These are phyloP conservation scores for Taphrorychus bicolor DNA, from an alignment of 2,888 invertebrate genomes.

Conservation along the genomic window DNA sequence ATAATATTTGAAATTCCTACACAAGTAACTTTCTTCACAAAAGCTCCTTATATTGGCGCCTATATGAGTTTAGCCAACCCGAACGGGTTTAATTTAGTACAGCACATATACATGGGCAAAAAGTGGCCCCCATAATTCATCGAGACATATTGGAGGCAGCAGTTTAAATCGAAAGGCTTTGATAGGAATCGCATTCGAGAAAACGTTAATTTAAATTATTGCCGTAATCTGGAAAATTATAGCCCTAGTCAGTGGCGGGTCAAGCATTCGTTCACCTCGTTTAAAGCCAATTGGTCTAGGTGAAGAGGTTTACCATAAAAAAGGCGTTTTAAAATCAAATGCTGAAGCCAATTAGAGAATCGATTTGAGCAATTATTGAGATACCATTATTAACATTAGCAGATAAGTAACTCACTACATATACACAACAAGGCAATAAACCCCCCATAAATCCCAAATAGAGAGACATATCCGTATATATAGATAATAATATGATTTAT, in stretches of 20 bases:
- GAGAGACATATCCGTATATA: background rate
- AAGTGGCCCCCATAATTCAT: conserved; percentile 32
- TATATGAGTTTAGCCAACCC: background rate
- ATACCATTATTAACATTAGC: no score
- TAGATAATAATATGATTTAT: conserved; percentile 27
- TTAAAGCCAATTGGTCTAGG: background rate
- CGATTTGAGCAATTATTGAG: no score
- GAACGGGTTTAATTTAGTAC: conserved; percentile 31
- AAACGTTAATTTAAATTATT: conserved; percentile 39
- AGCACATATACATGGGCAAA: conserved; percentile 16
- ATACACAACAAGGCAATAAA: background rate
- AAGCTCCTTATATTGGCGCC: no score
- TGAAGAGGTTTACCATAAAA: no score
- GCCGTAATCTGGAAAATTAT: conserved; percentile 33
- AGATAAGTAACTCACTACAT: background rate
- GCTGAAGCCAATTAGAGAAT: no score
- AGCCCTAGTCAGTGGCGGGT: background rate
- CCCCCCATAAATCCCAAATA: background rate
- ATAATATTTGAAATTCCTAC: no score
- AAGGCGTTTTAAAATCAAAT: no score
- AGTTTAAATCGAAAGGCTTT: conserved; percentile 40
- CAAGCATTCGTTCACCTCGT: background rate
- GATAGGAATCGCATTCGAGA: conserved; percentile 39
- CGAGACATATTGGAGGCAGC: conserved; percentile 38
- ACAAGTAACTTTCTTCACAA: no score